Evolutionary conservation across 2,797 vertebrate species (phyloP), one percentile per base, ranked within the genome.

Genomic region (Sebastes matsubarae): DNA sequence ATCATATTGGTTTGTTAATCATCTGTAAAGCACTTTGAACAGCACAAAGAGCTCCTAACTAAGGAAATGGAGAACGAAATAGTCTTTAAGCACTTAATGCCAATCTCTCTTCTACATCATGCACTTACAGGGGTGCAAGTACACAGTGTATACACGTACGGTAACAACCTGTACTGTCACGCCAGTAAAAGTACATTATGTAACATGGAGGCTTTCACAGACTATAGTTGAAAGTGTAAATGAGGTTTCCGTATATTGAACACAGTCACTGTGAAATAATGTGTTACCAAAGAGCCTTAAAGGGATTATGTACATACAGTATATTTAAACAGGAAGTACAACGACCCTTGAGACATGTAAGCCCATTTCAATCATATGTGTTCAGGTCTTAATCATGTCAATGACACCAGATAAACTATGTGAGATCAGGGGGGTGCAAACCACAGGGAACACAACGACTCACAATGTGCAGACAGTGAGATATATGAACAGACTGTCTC

Each of bases 401-500:
- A 66, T 38, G 61, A 63, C 75, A 77, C 52, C 10, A 73, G 30
- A 70, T 58, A 30, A 36, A 72, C 61, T 29, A 46, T 55, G 18
- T 27, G 29, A 65, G 42, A 75, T 78, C 58, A 57, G 73, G 24
- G 29, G 20, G 24, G 22, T 14, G 63, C 0, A 67, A 83, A 63
- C 91, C 63, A 30, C 84, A 46, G 85, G 87, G 57, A 77, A 46
- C 38, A 11, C 2, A 20, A 3, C 16, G 2, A 10, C 63, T 83
- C 38, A 87, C 75, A 90, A 87, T 81, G 86, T 72, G 24, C 74
- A 74, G 68, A 75, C 77, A 63, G 66, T 24, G 30, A 81, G 57
- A 76, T 78, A 86, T 85, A 82, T 66, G 83, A 86, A 29, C 61
- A 60, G 25, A 72, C 85, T 50, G 85, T 92, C 90, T 92, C 83